Conservation (phyloP, 2,797 vertebrate species). For the Arrhamphus sclerolepis region DNA sequence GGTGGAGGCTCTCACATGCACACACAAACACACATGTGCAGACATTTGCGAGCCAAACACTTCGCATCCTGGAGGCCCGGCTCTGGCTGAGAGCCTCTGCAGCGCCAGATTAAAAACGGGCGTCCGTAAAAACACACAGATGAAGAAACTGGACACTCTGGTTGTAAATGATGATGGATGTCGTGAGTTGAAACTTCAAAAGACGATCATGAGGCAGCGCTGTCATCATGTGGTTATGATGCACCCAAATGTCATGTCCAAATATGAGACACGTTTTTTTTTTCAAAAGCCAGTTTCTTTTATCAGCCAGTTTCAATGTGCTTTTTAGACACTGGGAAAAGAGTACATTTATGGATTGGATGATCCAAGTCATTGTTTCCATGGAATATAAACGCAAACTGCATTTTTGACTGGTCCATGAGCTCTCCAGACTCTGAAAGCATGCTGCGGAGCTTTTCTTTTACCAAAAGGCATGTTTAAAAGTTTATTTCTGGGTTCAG, state of each 20-base stretch:
- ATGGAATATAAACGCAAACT: slow-evolving; percentile 35
- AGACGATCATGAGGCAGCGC: slow-evolving; percentile 15
- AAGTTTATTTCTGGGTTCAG: too few species aligned
- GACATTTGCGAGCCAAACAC: not conserved
- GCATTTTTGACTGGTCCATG: not conserved
- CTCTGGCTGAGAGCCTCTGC: slow-evolving; percentile 47
- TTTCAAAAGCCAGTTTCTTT: slow-evolving; percentile 12
- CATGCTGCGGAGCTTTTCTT: too few species aligned
- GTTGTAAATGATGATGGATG: slow-evolving; percentile 44
- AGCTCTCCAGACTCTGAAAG: too few species aligned
- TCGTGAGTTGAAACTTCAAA: slow-evolving; percentile 39
- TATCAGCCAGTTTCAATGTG: not conserved
- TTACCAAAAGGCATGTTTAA: too few species aligned
- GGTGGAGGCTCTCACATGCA: slow-evolving; percentile 52
- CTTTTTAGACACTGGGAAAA: not conserved
- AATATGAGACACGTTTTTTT: slow-evolving; percentile 34
- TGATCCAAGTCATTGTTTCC: slow-evolving; percentile 57
- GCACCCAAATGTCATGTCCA: slow-evolving; percentile 11
- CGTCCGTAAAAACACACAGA: slow-evolving; percentile 18
- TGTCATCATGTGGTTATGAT: slow-evolving; percentile 38
- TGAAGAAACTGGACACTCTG: slow-evolving; percentile 20
- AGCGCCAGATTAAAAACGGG: slow-evolving; percentile 24
- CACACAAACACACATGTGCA: slow-evolving; percentile 43
- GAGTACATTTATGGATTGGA: slow-evolving; percentile 51
- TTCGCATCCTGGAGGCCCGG: slow-evolving; percentile 41